phyloP scores from a whole-genome alignment of 2,113 vertebrate species.

The Lathamus discolor region DNA sequence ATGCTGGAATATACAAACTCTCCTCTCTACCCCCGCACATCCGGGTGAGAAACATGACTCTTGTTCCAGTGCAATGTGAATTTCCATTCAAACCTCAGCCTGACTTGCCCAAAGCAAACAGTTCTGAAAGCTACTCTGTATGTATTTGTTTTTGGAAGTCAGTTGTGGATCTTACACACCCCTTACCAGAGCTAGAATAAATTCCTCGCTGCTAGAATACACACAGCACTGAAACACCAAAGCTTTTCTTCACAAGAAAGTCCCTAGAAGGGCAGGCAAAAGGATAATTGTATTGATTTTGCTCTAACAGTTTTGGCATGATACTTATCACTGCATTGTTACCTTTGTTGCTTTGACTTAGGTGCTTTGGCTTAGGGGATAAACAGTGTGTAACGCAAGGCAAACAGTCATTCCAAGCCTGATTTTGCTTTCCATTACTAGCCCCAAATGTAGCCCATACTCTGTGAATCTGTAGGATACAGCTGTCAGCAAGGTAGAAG shows the following conservation, averaged over 20 bases:
- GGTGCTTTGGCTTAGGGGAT: background rate
- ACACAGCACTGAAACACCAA: background rate
- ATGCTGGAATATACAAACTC: background rate
- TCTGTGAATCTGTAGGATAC: background rate
- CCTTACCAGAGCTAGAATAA: background rate
- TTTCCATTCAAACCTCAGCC: slow-evolving; percentile 2
- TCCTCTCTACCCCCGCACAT: background rate
- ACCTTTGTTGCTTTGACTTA: background rate
- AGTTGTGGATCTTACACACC: background rate
- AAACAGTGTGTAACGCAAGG: background rate
- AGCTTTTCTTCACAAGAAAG: background rate
- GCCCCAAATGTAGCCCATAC: background rate
- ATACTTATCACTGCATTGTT: background rate
- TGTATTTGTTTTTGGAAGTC: background rate
- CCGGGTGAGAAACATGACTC: background rate
- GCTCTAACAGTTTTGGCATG: background rate
- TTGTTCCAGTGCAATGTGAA: background rate
- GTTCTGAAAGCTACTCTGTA: background rate
- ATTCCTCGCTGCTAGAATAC: background rate
- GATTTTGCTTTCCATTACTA: background rate
- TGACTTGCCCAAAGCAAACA: slow-evolving; percentile 14
- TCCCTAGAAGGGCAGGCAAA: background rate
- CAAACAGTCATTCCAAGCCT: background rate
- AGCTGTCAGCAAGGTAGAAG: background rate
- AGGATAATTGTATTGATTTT: background rate